Percentiles rank a stretch among this genome's conserved stretches.
phyloP scores from a whole-genome alignment of 2,113 vertebrate genomes.

The Pristiophorus japonicus region DNA sequence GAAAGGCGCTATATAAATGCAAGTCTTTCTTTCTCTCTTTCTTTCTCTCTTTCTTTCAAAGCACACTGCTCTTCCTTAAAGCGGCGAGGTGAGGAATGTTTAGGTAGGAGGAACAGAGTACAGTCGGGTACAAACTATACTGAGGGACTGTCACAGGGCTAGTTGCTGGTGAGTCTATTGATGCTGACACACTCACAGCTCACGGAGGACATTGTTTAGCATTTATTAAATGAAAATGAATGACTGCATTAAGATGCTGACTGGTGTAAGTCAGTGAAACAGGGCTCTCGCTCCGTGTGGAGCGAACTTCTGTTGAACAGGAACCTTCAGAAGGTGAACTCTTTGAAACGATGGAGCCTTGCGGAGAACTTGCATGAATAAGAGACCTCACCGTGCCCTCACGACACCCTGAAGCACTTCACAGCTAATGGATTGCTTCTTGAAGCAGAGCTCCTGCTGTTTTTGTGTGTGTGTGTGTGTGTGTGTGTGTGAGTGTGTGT shows the following conservation, averaged over 20 bases:
- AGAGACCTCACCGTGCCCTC: neutral
- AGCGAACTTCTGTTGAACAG: neutral
- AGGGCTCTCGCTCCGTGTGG: neutral
- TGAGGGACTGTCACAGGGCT: too few species aligned
- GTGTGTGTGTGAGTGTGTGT: too few species aligned
- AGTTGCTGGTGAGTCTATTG: too few species aligned
- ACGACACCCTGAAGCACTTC: neutral
- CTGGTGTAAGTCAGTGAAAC: neutral
- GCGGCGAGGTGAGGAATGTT: too few species aligned
- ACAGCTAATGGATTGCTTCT: neutral
- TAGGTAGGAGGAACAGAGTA: too few species aligned
- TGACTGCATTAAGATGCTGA: neutral
- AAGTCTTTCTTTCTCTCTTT: too few species aligned
- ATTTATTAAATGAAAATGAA: neutral
- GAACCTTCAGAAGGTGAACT: neutral
- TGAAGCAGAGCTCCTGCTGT: neutral
- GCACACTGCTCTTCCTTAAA: too few species aligned
- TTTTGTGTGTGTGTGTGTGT: too few species aligned
- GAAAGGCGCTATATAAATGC: too few species aligned
- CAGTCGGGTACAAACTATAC: too few species aligned
- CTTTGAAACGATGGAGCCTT: neutral
- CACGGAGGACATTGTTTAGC: neutral
- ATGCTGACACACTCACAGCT: too few species aligned
- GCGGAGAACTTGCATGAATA: neutral
- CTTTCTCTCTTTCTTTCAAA: too few species aligned